Evolutionary conservation across 2,797 vertebrate species (phyloP), one percentile per base, ranked within the genome.

Genomic region (Decapterus maruadsi): DNA sequence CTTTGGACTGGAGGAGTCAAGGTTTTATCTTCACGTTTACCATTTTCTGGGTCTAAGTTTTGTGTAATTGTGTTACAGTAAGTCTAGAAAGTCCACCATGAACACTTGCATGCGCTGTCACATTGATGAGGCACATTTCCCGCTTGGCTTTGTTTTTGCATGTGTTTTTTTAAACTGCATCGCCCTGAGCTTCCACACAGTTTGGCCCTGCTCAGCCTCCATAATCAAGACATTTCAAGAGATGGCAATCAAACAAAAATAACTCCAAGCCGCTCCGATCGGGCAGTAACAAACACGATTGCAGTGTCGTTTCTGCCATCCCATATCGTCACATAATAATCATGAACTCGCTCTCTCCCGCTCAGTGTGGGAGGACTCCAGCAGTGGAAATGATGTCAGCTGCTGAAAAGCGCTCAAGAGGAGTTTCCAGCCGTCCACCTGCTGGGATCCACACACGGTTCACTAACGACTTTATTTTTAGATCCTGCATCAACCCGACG

Each of bases 381-480:
- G 34, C 77, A 22, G 70, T 20, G 72, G 56, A 65, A 63, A 51
- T 60, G 51, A 72, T 72, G 62, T 85, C 82, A 83, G 74, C 77
- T 66, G 59, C 77, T 66, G 59, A 50, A 55, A 66, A 54, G 34
- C 79, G 62, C 55, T 78, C 7, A 26, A 77, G 77, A 64, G 48
- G 81, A 75, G 56, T 70, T 85, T 69, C 85, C 66, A 72, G 9
- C 68, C 22, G 38, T 64, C 65, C 64, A 70, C 81, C 81, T 71
- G 65, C 82, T 73, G 77, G 78, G 78, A 79, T 16, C 70, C 26
- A 59, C 46, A 58, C 61, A 59, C 36, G 12, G 72, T 77, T 66
- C 51, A 0, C 68, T 14, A 38, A 54, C 31, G 0, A 8, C 40
- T 78, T 70, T 63, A 56, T 43, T 81, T 87, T 80, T 81, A 85